Evolutionary conservation across 2,888 invertebrate species (phyloP).

Genomic region (Lasioglossum morio): DNA sequence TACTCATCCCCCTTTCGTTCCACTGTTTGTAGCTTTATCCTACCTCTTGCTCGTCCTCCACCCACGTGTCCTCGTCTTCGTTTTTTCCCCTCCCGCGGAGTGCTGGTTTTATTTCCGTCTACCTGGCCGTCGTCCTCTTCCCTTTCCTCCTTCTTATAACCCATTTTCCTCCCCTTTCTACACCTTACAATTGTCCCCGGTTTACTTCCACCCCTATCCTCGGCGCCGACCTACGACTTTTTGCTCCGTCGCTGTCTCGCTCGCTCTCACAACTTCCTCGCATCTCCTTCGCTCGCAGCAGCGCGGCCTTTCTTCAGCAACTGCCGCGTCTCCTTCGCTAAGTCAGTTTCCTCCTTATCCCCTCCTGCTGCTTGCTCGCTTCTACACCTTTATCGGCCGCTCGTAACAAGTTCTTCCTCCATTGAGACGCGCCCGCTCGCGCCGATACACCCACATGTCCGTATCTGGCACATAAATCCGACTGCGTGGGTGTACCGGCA

Average conservation of each 20-base stretch:
- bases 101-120: constrained; percentile 5
- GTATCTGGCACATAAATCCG: constrained; percentile 58
- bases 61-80: not conserved
- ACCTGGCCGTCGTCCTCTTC: not conserved
- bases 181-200: constrained; percentile 28
- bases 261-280: not conserved
- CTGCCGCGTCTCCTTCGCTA: constrained; percentile 3
- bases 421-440: constrained; percentile 52
- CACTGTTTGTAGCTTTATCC: constrained; percentile 9
- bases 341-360: not conserved
- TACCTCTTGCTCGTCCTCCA: not conserved
- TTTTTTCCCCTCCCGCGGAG: not conserved
- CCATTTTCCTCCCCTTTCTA: constrained; percentile 26
- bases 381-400: constrained; percentile 24
- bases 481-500: constrained; percentile 32
- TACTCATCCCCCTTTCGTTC: not conserved
- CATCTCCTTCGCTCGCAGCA: not conserved
- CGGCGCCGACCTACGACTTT: not conserved
- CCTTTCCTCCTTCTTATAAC: constrained; percentile 19
- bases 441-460: constrained; percentile 54
- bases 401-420: constrained; percentile 61
- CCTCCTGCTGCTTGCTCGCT: not conserved
- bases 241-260: not conserved
- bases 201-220: constrained; percentile 2
- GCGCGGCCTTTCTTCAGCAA: too few relatives aligned